These are phyloP conservation scores for Belgica antarctica DNA, from an alignment of 2,888 invertebrate genomes.

Conservation along the genomic window DNA sequence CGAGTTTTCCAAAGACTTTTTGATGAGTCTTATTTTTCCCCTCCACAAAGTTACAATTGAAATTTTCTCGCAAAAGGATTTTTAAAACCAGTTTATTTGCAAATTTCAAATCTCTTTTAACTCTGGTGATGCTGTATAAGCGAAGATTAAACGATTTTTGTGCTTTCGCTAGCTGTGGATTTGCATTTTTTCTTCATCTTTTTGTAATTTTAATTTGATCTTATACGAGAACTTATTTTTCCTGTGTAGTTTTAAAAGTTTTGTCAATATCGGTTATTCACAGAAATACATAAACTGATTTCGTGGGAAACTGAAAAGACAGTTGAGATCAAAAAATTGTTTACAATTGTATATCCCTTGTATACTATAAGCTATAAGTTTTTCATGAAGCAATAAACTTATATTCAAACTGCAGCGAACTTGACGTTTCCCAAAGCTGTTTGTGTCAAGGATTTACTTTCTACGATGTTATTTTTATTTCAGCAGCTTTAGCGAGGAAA, in stretches of 20 bases:
- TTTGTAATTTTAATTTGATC: background rate
- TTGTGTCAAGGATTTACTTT: background rate
- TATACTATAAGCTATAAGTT: no score
- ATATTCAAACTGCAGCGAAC: no score
- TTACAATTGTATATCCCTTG: no score
- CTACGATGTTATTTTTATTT: constrained; percentile 3
- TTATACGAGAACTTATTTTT: no score
- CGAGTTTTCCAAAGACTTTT: constrained; percentile 10
- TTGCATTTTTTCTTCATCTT: background rate
- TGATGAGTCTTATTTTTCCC: constrained; percentile 2
- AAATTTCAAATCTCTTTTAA: background rate
- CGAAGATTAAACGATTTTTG: constrained; percentile 6
- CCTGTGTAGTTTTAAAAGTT: no score
- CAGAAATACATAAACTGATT: no score
- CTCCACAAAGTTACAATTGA: constrained; percentile 1
- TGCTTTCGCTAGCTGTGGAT: background rate
- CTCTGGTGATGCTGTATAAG: background rate
- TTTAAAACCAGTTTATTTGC: constrained; percentile 31
- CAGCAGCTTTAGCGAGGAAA: constrained; percentile 6
- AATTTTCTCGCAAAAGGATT: constrained; percentile 24
- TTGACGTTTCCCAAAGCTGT: background rate
- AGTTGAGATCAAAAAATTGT: no score
- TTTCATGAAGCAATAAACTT: no score
- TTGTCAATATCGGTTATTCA: no score
- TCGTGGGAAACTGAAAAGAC: no score